These are phyloP conservation scores for Sander vitreus DNA, from an alignment of 2,113 vertebrate species.

Conservation along the genomic window DNA sequence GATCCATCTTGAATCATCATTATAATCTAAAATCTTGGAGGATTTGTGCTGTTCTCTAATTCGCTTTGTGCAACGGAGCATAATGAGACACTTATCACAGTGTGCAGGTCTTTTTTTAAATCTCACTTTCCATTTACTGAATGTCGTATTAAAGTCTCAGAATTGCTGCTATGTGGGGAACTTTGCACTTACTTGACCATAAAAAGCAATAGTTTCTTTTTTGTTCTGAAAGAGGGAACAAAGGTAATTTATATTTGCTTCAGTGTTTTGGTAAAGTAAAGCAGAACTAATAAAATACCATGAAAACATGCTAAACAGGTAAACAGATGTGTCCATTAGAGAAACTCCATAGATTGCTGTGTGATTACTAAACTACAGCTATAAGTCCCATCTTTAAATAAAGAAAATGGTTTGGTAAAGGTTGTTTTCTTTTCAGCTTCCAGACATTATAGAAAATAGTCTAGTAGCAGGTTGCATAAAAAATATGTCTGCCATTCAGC, in stretches of 20 bases:
- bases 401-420: background rate
- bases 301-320: background rate
- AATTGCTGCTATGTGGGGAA: background rate
- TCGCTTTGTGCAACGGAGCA: conserved; percentile 24
- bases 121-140: conserved; percentile 10
- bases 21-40: conserved; percentile 37
- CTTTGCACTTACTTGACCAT: background rate
- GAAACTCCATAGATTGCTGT: background rate
- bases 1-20: conserved; percentile 42
- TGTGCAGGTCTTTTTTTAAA: conserved; percentile 5
- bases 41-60: conserved; percentile 37
- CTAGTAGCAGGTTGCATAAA: background rate
- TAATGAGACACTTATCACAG: conserved; percentile 53
- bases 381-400: background rate
- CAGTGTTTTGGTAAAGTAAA: background rate
- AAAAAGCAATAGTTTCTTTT: background rate
- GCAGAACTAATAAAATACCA: background rate
- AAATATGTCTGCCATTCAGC: background rate
- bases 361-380: background rate
- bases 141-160: conserved; percentile 2
- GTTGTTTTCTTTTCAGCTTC: background rate
- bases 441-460: background rate
- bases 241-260: background rate
- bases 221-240: background rate
- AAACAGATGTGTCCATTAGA: background rate